Evolutionary conservation across 23 tunicate genomes (phyloP).

Genomic region (Botrylloides violaceus): DNA sequence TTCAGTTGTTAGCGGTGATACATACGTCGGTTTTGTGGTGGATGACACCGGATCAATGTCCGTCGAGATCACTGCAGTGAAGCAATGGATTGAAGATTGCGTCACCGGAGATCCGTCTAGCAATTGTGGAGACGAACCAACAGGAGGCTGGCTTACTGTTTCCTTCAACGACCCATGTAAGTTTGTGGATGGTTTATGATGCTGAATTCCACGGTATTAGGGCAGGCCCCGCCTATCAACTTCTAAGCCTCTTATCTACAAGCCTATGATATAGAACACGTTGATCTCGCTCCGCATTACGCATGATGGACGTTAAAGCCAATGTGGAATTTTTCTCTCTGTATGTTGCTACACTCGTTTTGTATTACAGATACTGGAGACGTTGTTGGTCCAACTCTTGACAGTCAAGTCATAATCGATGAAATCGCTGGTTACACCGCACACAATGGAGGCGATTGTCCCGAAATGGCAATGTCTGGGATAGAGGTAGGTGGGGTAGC

Average conservation of each 20-base stretch:
- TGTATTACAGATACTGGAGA: constrained; percentile 34
- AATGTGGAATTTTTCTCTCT: no score
- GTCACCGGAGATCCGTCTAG: constrained; percentile 6
- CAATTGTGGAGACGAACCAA: constrained; percentile 48
- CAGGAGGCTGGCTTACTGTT: constrained; percentile 62
- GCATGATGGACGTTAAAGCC: no score
- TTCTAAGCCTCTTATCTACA: no score
- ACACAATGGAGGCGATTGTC: constrained; percentile 79
- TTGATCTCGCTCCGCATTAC: no score
- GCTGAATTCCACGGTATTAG: no score
- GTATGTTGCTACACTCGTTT: no score
- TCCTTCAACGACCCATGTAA: constrained; percentile 68
- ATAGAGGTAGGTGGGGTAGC: constrained; percentile 39
- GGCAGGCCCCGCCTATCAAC: no score
- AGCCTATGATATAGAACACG: no score
- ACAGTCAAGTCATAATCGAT: constrained; percentile 25
- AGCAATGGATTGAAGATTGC: constrained; percentile 48
- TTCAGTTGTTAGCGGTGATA: constrained; percentile 7
- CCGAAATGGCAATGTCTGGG: constrained; percentile 54
- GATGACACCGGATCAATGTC: constrained; percentile 74
- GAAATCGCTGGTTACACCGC: constrained; percentile 29
- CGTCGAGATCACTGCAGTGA: constrained; percentile 48
- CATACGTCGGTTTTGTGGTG: constrained; percentile 49
- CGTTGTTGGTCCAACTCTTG: constrained; percentile 49
- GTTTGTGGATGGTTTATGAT: no score